Percentiles rank a stretch among this genome's conserved stretches.
Evolutionary conservation across 2,797 vertebrate species (phyloP).

Genomic region (Periparus ater): DNA sequence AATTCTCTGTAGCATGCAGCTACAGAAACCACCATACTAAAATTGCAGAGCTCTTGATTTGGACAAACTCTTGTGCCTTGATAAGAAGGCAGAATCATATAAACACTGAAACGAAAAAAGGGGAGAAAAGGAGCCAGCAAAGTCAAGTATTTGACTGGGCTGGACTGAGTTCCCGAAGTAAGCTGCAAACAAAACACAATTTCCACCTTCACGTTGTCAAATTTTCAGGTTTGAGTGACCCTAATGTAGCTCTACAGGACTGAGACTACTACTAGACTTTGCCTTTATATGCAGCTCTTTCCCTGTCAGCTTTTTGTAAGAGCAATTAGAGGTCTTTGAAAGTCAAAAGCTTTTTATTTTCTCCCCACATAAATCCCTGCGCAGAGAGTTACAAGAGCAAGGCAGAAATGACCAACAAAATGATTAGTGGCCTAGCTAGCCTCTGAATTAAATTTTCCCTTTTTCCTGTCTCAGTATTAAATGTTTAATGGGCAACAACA

Average conservation of each 20-base stretch:
- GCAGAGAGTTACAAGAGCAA: neutral
- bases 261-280: neutral
- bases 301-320: neutral
- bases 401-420: neutral
- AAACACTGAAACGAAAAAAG: neutral
- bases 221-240: neutral
- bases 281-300: neutral
- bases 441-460: neutral
- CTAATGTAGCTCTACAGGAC: neutral
- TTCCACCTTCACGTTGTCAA: neutral
- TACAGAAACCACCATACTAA: neutral
- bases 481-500: neutral
- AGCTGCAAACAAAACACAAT: neutral
- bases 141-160: neutral
- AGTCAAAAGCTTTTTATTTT: neutral
- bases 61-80: neutral
- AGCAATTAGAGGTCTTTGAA: neutral
- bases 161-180: neutral
- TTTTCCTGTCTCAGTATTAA: neutral
- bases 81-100: neutral
- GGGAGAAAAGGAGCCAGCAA: neutral
- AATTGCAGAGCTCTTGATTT: neutral
- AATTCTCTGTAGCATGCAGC: neutral
- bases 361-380: neutral
- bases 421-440: neutral